These are phyloP conservation scores for Sebastolobus altivelis DNA, from an alignment of 2,797 vertebrate species.

Conservation along the genomic window DNA sequence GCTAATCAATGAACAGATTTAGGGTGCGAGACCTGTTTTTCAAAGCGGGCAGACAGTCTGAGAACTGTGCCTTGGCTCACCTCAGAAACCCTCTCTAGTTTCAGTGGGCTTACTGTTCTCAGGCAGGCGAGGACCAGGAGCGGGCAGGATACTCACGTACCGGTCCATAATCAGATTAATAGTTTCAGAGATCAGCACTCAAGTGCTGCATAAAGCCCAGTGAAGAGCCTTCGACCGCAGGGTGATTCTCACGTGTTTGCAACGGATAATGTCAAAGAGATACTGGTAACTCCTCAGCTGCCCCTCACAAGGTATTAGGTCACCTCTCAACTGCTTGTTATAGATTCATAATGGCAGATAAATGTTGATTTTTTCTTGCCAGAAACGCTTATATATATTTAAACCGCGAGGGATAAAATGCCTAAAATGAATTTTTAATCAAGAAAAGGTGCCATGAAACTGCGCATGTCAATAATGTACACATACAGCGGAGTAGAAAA, in stretches of 20 bases:
- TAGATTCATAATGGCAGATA: slow-evolving; percentile 40
- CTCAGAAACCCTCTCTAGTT: slow-evolving; percentile 65
- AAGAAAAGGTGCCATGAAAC: not conserved
- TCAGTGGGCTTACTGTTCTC: slow-evolving; percentile 76
- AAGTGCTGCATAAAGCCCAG: slow-evolving; percentile 59
- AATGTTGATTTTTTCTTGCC: slow-evolving; percentile 25
- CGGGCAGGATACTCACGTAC: slow-evolving; percentile 62
- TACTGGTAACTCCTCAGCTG: slow-evolving; percentile 77
- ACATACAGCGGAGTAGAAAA: slow-evolving; percentile 5
- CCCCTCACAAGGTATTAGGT: slow-evolving; percentile 77
- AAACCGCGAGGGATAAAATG: not conserved
- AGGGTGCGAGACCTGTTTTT: slow-evolving; percentile 28
- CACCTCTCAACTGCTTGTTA: slow-evolving; percentile 56
- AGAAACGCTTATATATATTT: not conserved
- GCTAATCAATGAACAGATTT: slow-evolving; percentile 48
- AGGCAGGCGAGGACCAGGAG: slow-evolving; percentile 56
- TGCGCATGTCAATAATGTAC: not conserved
- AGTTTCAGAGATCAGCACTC: slow-evolving; percentile 64
- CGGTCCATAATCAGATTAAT: slow-evolving; percentile 79
- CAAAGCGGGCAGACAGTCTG: slow-evolving; percentile 44
- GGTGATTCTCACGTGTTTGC: slow-evolving; percentile 72
- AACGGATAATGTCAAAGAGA: slow-evolving; percentile 84
- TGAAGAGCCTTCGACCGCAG: slow-evolving; percentile 54
- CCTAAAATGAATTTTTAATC: not conserved
- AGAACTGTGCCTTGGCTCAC: slow-evolving; percentile 50